Base-by-base conservation (phyloP, 2,797 vertebrate species). In the Sebastes elongatus region DNA sequence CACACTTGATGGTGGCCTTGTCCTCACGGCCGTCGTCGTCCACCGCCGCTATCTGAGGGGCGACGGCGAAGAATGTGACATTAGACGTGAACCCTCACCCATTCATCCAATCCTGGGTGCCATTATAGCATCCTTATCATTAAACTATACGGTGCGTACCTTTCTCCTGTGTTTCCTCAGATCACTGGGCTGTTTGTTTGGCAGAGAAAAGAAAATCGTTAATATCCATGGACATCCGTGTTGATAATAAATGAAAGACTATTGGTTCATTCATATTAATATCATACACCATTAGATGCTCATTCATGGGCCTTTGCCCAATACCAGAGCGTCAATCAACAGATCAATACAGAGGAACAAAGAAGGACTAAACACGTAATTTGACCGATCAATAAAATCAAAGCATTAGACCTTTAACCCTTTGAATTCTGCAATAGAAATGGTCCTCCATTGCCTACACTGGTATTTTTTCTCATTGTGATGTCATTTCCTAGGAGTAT, bases 1-100 rank as follows among this genome's bases (percentile, higher is more conserved):
- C 99, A 89, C 99, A 99, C 95, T 98, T 99, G 89, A 99, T 99
- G 66, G 99, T 99, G 80, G 99, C 98, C 95, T 99, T 99, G 91
- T 99, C 98, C 92, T 99, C 98, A 59, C 95, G 96, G 4, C 98
- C 97, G 65, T 99, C 99, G 92, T 99, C 98, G 73, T 99, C 98
- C 83, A 98, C 98, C 4, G 99, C 97, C 22, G 98, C 98, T 77
- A 99, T 99, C 98, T 99, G 91, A 73, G 22, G 28, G 30, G 32
- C 7, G 8, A 69, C 22, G 63, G 38, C 23, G 20, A 10, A 72
- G n/a, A 25, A 7, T 5, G 4, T 22, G n/a, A 49, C 71, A 14
- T 85, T 22, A 75, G n/a, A 71, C 1, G 20, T 8, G 59, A 55
- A 46, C 18, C 11, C 60, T 27, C 52, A 52, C 32, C 22, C 14